These are phyloP conservation scores for Hippocampus abdominalis DNA, from an alignment of 2,113 vertebrate species.

Conservation along the genomic window DNA sequence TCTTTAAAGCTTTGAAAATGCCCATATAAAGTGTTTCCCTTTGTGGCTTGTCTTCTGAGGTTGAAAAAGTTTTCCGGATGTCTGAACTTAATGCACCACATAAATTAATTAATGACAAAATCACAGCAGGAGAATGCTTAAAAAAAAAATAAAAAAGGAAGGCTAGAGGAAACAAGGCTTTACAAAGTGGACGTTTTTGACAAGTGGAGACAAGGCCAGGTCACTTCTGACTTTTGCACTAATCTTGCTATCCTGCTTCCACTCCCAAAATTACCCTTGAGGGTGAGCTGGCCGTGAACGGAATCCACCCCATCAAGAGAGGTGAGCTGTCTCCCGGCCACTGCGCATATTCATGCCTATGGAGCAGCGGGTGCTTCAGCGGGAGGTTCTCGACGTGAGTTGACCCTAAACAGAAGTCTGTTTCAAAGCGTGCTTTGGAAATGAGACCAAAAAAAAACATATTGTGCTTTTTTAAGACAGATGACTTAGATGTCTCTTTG, in stretches of 20 bases:
- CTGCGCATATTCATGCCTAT: not conserved
- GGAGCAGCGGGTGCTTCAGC: not conserved
- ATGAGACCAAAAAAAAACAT: not conserved
- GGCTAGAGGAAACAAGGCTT: not conserved
- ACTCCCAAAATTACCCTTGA: not conserved
- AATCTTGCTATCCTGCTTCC: not conserved
- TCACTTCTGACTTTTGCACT: not conserved
- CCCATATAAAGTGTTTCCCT: not conserved
- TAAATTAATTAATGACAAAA: constrained; percentile 7
- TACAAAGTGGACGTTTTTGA: constrained; percentile 1
- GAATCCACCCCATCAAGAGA: not conserved
- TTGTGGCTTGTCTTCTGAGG: not conserved
- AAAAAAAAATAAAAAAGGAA: not conserved
- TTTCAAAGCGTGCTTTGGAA: constrained; percentile 5
- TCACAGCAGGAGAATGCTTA: not conserved
- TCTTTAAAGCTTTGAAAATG: not conserved
- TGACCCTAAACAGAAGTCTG: not conserved
- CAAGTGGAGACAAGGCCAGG: not conserved
- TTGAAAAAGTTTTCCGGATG: not conserved
- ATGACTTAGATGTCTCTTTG: not conserved
- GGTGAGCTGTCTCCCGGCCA: not conserved
- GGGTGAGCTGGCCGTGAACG: not conserved
- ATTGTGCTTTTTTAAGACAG: not conserved
- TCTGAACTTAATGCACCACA: not conserved
- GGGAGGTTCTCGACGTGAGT: not conserved